These are phyloP conservation scores for Caenorhabditis sulstoni DNA, from an alignment of 2,888 invertebrate species.

Conservation along the genomic window DNA sequence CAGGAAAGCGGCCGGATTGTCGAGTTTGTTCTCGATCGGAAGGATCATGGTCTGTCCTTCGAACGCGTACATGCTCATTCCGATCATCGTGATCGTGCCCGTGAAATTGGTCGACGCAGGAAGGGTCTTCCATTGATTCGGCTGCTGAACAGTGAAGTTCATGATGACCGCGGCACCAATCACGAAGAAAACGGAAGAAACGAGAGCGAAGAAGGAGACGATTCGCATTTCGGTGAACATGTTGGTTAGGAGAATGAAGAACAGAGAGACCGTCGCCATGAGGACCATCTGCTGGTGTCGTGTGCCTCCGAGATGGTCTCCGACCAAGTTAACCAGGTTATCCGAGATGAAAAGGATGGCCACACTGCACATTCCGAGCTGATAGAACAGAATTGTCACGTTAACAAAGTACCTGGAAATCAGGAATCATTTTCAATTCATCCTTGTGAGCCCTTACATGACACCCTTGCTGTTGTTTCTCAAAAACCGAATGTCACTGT, in stretches of 20 bases:
- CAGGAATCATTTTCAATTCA: not conserved
- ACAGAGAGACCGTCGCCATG: constrained; percentile 77
- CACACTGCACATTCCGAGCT: constrained; percentile 80
- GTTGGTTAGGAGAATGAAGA: constrained; percentile 78
- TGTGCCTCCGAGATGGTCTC: constrained; percentile 71
- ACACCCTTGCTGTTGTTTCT: constrained; percentile 77
- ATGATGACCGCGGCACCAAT: constrained; percentile 79
- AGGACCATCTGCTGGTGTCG: constrained; percentile 73
- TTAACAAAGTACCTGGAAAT: constrained; percentile 80
- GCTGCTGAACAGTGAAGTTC: constrained; percentile 77
- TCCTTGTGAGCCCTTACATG: constrained; percentile 67
- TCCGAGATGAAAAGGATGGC: constrained; percentile 80
- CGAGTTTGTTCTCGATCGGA: constrained; percentile 80
- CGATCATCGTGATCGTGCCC: constrained; percentile 78
- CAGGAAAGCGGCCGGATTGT: constrained; percentile 78
- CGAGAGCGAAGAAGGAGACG: constrained; percentile 77
- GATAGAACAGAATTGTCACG: constrained; percentile 80
- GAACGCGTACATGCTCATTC: constrained; percentile 81
- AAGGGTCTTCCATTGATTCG: constrained; percentile 76
- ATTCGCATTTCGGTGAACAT: constrained; percentile 78
- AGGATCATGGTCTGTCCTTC: constrained; percentile 81
- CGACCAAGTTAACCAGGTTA: constrained; percentile 77
- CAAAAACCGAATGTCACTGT: constrained; percentile 75
- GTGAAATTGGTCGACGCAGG: constrained; percentile 78
- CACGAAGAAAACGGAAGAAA: constrained; percentile 80